Evolutionary conservation across 1,140 invertebrate genomes (phyloP).

Genomic region (Uloborus diversus): DNA sequence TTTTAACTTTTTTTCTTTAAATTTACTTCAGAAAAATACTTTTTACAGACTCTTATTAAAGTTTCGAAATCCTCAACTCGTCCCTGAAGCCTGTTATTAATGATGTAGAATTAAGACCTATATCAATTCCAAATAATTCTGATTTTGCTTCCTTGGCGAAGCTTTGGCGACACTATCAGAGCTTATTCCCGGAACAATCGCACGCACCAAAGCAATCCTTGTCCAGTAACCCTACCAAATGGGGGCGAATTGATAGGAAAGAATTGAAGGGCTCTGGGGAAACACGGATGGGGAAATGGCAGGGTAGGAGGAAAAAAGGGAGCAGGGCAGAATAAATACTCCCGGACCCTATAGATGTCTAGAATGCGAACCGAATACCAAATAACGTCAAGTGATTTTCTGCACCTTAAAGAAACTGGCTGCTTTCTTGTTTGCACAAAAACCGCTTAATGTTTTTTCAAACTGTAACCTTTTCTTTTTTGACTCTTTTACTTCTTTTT

Average conservation of each 20-base stretch:
- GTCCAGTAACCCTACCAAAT: slow-evolving; percentile 45
- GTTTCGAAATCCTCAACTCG: too few species aligned
- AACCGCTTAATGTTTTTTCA: slow-evolving; percentile 57
- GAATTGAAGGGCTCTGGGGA: slow-evolving; percentile 56
- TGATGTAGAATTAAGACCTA: too few species aligned
- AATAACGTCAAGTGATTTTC: slow-evolving; percentile 57
- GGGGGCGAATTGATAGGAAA: slow-evolving; percentile 56
- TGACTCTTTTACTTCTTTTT: too few species aligned
- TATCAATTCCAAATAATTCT: too few species aligned
- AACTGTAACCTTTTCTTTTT: slow-evolving; percentile 51
- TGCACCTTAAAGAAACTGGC: slow-evolving; percentile 30
- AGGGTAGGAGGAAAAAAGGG: slow-evolving; percentile 50
- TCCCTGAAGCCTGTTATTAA: too few species aligned
- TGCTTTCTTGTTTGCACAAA: slow-evolving; percentile 53
- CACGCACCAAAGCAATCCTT: slow-evolving; percentile 22
- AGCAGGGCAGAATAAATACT: slow-evolving; percentile 54
- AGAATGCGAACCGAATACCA: slow-evolving; percentile 44
- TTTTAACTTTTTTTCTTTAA: too few species aligned
- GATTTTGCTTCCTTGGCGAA: too few species aligned
- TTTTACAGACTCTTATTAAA: too few species aligned
- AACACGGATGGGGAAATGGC: slow-evolving; percentile 55
- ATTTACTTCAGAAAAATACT: too few species aligned
- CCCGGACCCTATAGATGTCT: slow-evolving; percentile 54
- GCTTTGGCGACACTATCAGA: too few species aligned
- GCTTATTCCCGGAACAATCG: too few species aligned